Base-by-base conservation (phyloP, 2,888 invertebrate genomes). In the Rotaria sp. region DNA sequence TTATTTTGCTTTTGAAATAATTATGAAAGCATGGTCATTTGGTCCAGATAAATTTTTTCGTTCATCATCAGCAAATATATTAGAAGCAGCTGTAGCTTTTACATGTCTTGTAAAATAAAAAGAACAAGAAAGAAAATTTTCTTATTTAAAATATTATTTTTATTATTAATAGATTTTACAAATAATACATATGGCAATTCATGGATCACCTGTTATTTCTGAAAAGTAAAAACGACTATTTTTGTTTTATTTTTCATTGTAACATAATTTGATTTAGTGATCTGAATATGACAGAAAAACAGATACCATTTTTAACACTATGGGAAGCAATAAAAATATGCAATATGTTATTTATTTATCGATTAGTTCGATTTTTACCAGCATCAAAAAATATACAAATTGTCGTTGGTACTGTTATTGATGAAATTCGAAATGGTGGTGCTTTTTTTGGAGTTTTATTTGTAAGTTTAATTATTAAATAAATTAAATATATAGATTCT, bases 321-420 rank as follows among this genome's bases (percentile, higher is more conserved):
- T 67, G 67, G 67, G 67, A 67, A 35, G 67, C 67, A 21, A 67
- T 35, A 21, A 67, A 67, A 35, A 15, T 35, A 0, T 67, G 67
- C 21, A 67, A 67, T 67, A 67, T 67, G 67, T 35, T 67, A 21
- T 67, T 67, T 67, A 67, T 67, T 35, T 67, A 67, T 67, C 67
- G 67, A 67, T 67, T 67, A 35, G 30, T 67, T 67, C 67, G 67
- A 67, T 67, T 67, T 67, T 67, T 67, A 21, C 67, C 67, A 30
- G 67, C 67, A 35, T 67, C 67, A 11, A 67, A 67, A 67, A 67
- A 67, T 35, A 67, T 67, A 18, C 67, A 35, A 35, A 67, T 67
- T 35, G 35, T 67, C 4, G 67, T 67, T 3, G 67, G 67, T 15
- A 67, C 67, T 35, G 67, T 67, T 30, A 67, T 67, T 67, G 67